Evolutionary conservation across 1,140 invertebrate genomes (phyloP), one percentile per base, ranked within the genome.

Genomic region (Ruditapes philippinarum): DNA sequence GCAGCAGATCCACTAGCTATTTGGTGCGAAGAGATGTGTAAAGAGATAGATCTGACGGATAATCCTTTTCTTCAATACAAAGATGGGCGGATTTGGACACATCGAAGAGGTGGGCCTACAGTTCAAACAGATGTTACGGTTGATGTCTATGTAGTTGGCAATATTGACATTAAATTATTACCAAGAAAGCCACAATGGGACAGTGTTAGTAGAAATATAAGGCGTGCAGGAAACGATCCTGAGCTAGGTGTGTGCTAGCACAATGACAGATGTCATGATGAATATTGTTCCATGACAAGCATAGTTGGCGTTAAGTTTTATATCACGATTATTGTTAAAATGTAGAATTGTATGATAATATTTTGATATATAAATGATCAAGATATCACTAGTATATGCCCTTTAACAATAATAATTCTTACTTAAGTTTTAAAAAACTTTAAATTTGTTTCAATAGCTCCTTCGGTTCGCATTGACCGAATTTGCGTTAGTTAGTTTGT

Each of bases 21-120:
- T 17, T 84, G 81, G 81, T 84, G 81, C 65, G 14, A 31, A 31
- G 62, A 84, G 73, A 70, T 38, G 25, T 73, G 62, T 40, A 68
- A 51, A 22, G 62, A 84, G 36, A 22, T 84, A 5, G 17, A 68
- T n/a, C 40, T 84, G 0, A 25, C n/a, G 22, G 42, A 84, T 28
- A 84, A 84, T 49, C 81, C 81, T 25, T 84, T 84, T 31, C 25
- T 84, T 1, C 38, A 62, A 9, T 73, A 25, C 40, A 7, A 25
- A 2, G 25, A 49, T 45, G 81, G 81, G 7, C 60, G 81, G 49
- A 42, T 84, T 14, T 84, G 22, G 19, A 84, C 80, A 25, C 40
- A 83, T 25, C 12, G 33, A 9, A 31, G 62, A 62, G 57, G 25
- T 60, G 36, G 22, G 22, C 51, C 31, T n/a, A 12, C 25, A 17